Base-by-base conservation (phyloP, 2,888 invertebrate genomes). In the Papilio demoleus region DNA sequence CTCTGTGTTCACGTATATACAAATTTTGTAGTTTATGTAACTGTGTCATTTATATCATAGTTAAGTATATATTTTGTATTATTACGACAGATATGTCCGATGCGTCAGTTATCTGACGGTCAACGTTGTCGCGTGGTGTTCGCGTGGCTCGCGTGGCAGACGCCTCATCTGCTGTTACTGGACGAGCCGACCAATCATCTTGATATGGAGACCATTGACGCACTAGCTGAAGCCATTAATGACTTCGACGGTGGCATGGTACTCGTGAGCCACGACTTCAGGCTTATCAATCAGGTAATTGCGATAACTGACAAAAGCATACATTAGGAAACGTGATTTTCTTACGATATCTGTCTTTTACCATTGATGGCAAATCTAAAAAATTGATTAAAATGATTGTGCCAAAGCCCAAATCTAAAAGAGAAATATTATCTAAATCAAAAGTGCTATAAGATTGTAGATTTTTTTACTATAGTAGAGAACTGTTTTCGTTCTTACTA, bases 221-320 rank as follows among this genome's bases (percentile, higher is more conserved):
- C 99, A 0, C 93, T 99, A 67, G 99, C 97, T 1, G 99, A 99
- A 77, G 99, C 99, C 31, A 96, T 99, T 79, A 99, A 98, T 84
- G 98, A 98, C 81, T 99, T 99, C 84, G 98, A 98, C 76, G 99
- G 99, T 56, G 99, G 99, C 75, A 96, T 99, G 97, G 97, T 99
- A 73, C 95, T 99, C 27, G 99, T 99, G 80, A 99, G 98, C 92
- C 99, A 99, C 97, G 99, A 99, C 94, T 99, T 99, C 94, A 94
- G 99, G 87, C 95, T 99, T 66, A 99, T 99, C 74, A 98, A 97
- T 92, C 99, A 99, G 95, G 99, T 99, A 85, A 77, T 40, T 36
- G 9, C 19, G n/a, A 24, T 12, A 22, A n/a, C n/a, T n/a, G n/a
- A n/a, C n/a, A n/a, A n/a, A n/a, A n/a, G n/a, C n/a, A n/a, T n/a